Conservation (phyloP, 2,113 vertebrate genomes). For the Percina caprodes region DNA sequence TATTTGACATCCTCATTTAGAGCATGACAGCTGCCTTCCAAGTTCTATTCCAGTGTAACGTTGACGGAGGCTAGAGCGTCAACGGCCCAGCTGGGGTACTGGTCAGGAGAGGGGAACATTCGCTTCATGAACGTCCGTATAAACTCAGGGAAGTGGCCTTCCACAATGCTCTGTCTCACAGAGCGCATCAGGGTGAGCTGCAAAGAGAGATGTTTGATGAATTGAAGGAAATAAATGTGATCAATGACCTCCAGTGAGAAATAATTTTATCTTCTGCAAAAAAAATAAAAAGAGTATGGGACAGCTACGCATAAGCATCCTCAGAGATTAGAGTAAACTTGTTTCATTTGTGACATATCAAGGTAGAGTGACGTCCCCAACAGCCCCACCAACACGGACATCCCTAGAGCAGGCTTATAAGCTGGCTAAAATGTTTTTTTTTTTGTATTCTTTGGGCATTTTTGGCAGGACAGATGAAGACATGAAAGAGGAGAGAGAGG, state of each 20-base stretch:
- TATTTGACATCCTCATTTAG: not conserved
- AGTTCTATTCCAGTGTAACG: constrained; percentile 81
- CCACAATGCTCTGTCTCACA: constrained; percentile 88
- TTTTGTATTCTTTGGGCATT: too few species aligned
- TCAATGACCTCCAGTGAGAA: constrained; percentile 33
- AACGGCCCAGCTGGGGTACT: constrained; percentile 87
- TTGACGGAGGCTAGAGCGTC: constrained; percentile 89
- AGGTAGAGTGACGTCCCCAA: not conserved
- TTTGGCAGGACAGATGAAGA: too few species aligned
- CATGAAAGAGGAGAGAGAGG: too few species aligned
- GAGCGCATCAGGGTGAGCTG: constrained; percentile 90
- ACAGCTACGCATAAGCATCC: constrained; percentile 27
- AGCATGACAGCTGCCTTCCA: not conserved
- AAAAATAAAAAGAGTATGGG: not conserved
- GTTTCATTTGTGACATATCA: constrained; percentile 5
- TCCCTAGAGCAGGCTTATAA: not conserved
- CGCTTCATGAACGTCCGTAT: constrained; percentile 87
- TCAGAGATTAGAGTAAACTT: not conserved
- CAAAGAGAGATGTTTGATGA: constrained; percentile 35
- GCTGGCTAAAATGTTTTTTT: not conserved
- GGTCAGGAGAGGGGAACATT: constrained; percentile 85
- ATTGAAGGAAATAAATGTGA: constrained; percentile 14
- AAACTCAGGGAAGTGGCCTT: constrained; percentile 88
- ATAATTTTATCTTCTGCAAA: constrained; percentile 20
- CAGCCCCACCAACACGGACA: not conserved